Evolutionary conservation across 2,888 invertebrate species (phyloP).

Genomic region (Neoaliturus tenellus): DNA sequence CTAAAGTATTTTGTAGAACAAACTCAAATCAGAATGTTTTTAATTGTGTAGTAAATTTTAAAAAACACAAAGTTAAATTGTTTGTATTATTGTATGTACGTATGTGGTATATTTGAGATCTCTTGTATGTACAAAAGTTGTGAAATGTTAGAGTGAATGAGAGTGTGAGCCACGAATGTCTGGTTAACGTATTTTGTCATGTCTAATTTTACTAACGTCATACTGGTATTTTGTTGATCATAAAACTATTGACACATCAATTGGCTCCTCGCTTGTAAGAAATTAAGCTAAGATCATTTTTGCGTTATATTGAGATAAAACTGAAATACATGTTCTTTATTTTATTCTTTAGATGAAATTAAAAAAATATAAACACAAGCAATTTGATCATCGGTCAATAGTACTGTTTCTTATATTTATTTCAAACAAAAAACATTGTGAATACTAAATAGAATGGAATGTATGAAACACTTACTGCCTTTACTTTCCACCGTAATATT

Average conservation of each 20-base stretch:
- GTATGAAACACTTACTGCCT: constrained; percentile 22
- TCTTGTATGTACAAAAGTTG: constrained; percentile 39
- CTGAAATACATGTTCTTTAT: too few species aligned
- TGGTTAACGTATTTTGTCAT: neutral
- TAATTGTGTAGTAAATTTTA: neutral
- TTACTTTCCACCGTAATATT: neutral
- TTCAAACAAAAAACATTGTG: too few species aligned
- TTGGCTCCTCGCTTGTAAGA: neutral
- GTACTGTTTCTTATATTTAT: too few species aligned
- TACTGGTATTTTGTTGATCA: neutral
- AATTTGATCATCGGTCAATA: too few species aligned
- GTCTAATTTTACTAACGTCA: constrained; percentile 25
- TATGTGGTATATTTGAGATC: constrained; percentile 32
- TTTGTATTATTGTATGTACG: neutral
- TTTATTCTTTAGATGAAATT: too few species aligned
- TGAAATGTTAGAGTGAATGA: constrained; percentile 11
- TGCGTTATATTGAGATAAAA: too few species aligned
- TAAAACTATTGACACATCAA: neutral
- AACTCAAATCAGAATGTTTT: too few species aligned
- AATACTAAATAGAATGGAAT: too few species aligned
- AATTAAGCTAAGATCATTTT: neutral
- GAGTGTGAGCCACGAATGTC: constrained; percentile 24
- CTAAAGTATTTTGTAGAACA: too few species aligned
- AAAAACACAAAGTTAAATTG: neutral
- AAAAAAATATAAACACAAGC: too few species aligned